Conservation (phyloP, 1,140 invertebrate species). For the Carcinoscorpius rotundicauda region DNA sequence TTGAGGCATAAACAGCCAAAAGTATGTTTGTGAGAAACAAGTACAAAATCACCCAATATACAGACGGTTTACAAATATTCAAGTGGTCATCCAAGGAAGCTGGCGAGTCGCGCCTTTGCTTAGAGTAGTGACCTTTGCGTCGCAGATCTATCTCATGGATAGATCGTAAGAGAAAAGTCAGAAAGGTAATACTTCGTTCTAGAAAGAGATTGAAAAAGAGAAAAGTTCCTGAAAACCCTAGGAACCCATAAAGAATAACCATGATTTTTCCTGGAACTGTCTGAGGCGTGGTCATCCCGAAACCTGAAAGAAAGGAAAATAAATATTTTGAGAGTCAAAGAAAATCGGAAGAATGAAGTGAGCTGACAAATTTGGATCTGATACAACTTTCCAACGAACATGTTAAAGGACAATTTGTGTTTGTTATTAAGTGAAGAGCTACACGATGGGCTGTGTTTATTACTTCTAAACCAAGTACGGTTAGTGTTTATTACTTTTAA, state of each 20-base stretch:
- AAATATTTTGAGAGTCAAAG: too few species aligned
- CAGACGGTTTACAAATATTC: slow-evolving; percentile 52
- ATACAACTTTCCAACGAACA: too few species aligned
- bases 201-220: slow-evolving; percentile 59
- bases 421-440: too few species aligned
- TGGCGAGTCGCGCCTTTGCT: slow-evolving; percentile 24
- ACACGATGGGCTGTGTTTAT: too few species aligned
- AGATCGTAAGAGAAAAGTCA: slow-evolving; percentile 46
- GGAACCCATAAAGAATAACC: slow-evolving; percentile 53
- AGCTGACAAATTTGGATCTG: too few species aligned
- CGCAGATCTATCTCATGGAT: slow-evolving; percentile 41
- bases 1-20: slow-evolving; percentile 42
- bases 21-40: slow-evolving; percentile 42
- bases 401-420: too few species aligned
- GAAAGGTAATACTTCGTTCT: slow-evolving; percentile 53
- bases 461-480: too few species aligned
- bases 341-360: too few species aligned
- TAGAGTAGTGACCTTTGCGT: slow-evolving; percentile 16
- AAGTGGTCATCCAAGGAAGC: slow-evolving; percentile 35
- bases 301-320: slow-evolving; percentile 40
- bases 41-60: slow-evolving; percentile 58
- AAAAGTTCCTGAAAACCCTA: slow-evolving; percentile 55
- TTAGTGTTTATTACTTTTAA: too few species aligned
- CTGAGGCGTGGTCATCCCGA: slow-evolving; percentile 50
- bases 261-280: slow-evolving; percentile 46